Base-by-base conservation (phyloP, 2,888 invertebrate genomes). In the Mythimna vitellina region DNA sequence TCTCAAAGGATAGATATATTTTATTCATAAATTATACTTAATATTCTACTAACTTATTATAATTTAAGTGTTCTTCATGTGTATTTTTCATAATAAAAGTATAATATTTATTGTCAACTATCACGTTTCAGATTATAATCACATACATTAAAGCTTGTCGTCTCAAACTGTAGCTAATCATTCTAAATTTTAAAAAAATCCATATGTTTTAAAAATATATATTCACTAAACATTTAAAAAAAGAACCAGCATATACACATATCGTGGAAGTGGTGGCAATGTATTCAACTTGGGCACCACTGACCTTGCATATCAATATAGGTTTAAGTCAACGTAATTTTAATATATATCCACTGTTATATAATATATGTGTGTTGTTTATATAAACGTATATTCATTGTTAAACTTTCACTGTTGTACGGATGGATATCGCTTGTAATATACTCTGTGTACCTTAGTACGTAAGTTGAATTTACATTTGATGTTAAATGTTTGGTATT, bases 301-400 rank as follows among this genome's bases (percentile, higher is more conserved):
- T 76, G 84, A 89, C 91, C 85, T 89, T 91, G 92, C 94, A 95
- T 95, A 95, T 95, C 94, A 95, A 90, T 76, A 73, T 92, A 92
- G 89, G 63, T 70, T 76, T 93, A 92, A 92, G 90, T 80, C 83
- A 83, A 84, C 67, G 82, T 88, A 89, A 88, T 83, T 86, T 88
- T 87, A 80, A 57, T 79, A 87, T 85, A 88, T 83, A 79, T 79
- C 57, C 83, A 88, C 81, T 89, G 87, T 90, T 89, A 81, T 73
- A 81, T 82, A 81, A 67, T 67, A 81, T 84, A 83, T 87, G 84
- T 83, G 85, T 89, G 86, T 85, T 86, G 78, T 85, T 83, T 80
- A 82, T 79, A 84, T 86, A 81, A 82, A 82, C 81, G 63, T 84
- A 84, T 86, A 86, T 82, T 79, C 65, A 87, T 84, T 88, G 89